These are phyloP conservation scores for Bufo gargarizans DNA, from an alignment of 2,113 vertebrate genomes.

Conservation along the genomic window DNA sequence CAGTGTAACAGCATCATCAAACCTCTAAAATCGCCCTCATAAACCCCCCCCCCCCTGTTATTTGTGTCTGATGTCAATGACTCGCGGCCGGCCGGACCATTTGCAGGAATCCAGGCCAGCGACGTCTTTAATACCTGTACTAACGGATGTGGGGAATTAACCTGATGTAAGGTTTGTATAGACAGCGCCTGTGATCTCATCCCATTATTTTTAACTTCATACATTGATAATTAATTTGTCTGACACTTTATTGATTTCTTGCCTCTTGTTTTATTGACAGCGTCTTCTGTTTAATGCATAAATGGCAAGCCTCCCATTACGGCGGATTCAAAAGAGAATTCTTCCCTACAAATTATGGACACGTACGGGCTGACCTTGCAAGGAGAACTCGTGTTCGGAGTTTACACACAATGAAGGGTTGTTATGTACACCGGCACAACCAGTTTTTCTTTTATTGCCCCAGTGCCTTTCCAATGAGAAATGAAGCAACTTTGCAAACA, in stretches of 20 bases:
- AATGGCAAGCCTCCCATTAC: conserved; percentile 66
- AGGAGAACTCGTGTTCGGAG: not conserved
- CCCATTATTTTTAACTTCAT: conserved; percentile 72
- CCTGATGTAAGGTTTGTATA: conserved; percentile 23
- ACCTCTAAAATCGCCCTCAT: not conserved
- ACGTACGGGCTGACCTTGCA: not conserved
- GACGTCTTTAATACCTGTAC: not conserved
- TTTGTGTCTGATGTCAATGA: not conserved
- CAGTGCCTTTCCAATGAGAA: not conserved
- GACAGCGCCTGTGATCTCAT: conserved; percentile 67
- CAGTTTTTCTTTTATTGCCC: not conserved
- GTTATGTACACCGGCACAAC: not conserved
- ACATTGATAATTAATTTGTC: conserved; percentile 76
- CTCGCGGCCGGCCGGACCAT: not conserved
- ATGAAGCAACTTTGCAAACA: not conserved
- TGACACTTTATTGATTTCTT: conserved; percentile 73
- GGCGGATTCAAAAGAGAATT: conserved; percentile 48
- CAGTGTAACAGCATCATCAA: not conserved
- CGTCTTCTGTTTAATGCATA: conserved; percentile 68
- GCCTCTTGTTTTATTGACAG: conserved; percentile 68
- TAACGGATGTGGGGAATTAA: conserved; percentile 12
- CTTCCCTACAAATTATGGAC: conserved; percentile 28
- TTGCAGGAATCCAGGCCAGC: not conserved
- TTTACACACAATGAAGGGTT: not conserved
- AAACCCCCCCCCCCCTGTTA: conserved; percentile 1